Base-by-base conservation (phyloP, 2,888 invertebrate species). In the Latheticus oryzae region DNA sequence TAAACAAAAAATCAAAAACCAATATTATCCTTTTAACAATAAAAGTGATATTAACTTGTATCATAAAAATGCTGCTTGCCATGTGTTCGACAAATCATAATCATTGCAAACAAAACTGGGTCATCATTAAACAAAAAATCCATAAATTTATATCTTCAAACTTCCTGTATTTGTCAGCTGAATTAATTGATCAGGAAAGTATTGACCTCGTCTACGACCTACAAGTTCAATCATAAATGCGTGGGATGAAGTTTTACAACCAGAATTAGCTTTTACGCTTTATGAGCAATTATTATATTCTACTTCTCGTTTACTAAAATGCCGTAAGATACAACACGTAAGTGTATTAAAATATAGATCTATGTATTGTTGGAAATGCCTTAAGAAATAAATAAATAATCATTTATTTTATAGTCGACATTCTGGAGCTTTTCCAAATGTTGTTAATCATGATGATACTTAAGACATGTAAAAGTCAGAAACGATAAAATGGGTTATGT, bases 201-300 rank as follows among this genome's bases (percentile, higher is more conserved):
- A 63, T 64, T 68, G 72, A 71, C 73, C 72, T 73, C 73, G 73
- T 73, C 71, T 72, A 69, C 72, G 71, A 71, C 73, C 73, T 66
- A 73, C 72, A 71, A 70, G 70, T 73, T 73, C 70, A 71, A 63
- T 69, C 57, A 48, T 37, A 63, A 53, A 63, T 62, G 66, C 67
- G 71, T 69, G 66, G 68, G 69, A 56, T 59, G 68, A 42, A 63
- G 16, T 40, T 55, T 48, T 55, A 48, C 32, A 47, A 67, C 45
- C 52, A 33, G 38, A 47, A 47, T 35, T 35, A 47, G 24, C 47
- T 12, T 33, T 47, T 16, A 15, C 3, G 24, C 9, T 13, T 16
- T n/a, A n/a, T n/a, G n/a, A n/a, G n/a, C n/a, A n/a, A n/a, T n/a
- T n/a, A n/a, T n/a, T n/a, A n/a, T n/a, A n/a, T n/a, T n/a, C n/a